These are phyloP conservation scores for Drosophila novamexicana DNA, from an alignment of 1,140 invertebrate species.

Conservation along the genomic window DNA sequence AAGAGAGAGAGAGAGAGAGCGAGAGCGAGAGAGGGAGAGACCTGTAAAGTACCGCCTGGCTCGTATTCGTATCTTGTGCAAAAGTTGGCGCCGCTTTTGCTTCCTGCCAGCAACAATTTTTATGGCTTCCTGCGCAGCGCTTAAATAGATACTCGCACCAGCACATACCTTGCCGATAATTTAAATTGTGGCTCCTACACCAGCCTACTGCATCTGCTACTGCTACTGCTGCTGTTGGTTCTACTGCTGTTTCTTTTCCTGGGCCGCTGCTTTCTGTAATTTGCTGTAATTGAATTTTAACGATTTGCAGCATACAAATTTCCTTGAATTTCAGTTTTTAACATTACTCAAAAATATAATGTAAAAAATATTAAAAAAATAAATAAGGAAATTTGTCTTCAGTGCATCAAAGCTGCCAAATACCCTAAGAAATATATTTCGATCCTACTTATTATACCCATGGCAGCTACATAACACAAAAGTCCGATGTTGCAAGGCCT, in stretches of 20 bases:
- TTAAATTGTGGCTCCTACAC: slow-evolving; percentile 54
- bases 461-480: too few species aligned
- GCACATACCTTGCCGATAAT: slow-evolving; percentile 50
- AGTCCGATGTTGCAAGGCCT: too few species aligned
- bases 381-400: not conserved
- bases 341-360: not conserved
- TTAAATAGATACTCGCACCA: slow-evolving; percentile 55
- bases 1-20: not conserved
- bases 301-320: slow-evolving; percentile 51
- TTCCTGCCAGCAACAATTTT: slow-evolving; percentile 67
- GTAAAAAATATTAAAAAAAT: not conserved
- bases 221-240: not conserved
- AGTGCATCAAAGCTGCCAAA: not conserved
- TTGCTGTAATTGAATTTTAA: slow-evolving; percentile 70
- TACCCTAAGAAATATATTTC: too few species aligned
- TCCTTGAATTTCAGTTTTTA: slow-evolving; percentile 17
- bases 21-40: not conserved
- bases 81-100: slow-evolving; percentile 54
- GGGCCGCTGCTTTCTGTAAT: slow-evolving; percentile 42
- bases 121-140: slow-evolving; percentile 65
- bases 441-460: too few species aligned
- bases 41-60: not conserved
- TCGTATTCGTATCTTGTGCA: slow-evolving; percentile 45
- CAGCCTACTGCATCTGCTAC: not conserved
- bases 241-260: not conserved